Evolutionary conservation across 2,113 vertebrate species (phyloP), one percentile per base, ranked within the genome.

Genomic region (Oncorhynchus kisutch): DNA sequence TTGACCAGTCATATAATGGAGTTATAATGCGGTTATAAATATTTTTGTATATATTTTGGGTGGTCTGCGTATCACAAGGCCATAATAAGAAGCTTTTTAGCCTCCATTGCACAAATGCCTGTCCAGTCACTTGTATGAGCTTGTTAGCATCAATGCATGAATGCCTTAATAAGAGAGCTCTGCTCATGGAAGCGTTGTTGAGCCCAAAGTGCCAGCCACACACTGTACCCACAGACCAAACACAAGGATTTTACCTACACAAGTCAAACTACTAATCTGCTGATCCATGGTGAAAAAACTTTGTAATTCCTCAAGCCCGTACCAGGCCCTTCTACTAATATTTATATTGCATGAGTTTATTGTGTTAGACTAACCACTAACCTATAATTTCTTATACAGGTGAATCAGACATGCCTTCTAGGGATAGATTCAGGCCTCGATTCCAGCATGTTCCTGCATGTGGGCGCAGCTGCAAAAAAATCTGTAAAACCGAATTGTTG

Each of bases 181-280:
- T 77, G 34, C 81, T 87, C 76, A 84, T 82, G 65, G 79, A 82
- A 74, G 84, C 85, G 76, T 84, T 84, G 76, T 81, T 82, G 68
- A 69, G 60, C 86, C 82, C 83, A 87, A 85, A 84, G 72, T 84
- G 86, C 85, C 81, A 88, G 81, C 39, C 62, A 18, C 86, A 89
- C 76, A 81, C 86, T 88, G 84, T 84, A 87, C 82, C 60, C 62
- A 25, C 22, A 24, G 59, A 60, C 18, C 59, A 51, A 51, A 51
- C 49, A 51, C 49, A 13, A 51, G 39, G 8, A 45, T 9, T 45
- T 45, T 45, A 45, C 39, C 8, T 45, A 45, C 39, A 45, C 39
- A 9, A 45, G 51, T 18, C 51, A 54, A 51, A 71, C 22, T 25
- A 18, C 39, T 65, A 31, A 22, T 54, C 45, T 22, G 22, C 70